These are phyloP conservation scores for Sinelater perroti DNA, from an alignment of 2,888 invertebrate species.

Conservation along the genomic window DNA sequence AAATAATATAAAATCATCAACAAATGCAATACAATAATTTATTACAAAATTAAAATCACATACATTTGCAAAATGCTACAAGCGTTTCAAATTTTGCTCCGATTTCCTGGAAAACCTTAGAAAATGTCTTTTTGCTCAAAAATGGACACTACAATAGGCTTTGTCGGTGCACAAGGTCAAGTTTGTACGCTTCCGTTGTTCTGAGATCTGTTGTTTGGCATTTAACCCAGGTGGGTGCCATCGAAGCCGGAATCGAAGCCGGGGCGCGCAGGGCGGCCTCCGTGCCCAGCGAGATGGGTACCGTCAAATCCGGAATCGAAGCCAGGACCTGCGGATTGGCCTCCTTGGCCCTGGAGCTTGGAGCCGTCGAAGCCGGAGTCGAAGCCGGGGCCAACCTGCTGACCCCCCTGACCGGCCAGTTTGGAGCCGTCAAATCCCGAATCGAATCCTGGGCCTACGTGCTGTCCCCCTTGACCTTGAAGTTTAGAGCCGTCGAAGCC, in stretches of 20 bases:
- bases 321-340: not conserved
- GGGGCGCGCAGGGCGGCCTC: not conserved
- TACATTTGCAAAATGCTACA: too few species aligned
- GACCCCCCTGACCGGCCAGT: not conserved
- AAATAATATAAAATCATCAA: too few species aligned
- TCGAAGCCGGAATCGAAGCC: not conserved
- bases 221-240: not conserved
- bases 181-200: too few species aligned
- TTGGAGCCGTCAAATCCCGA: not conserved
- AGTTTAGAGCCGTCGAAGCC: not conserved
- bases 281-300: not conserved
- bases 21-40: too few species aligned
- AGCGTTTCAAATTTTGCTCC: too few species aligned
- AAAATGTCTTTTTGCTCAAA: too few species aligned
- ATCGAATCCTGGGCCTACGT: not conserved
- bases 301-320: conserved; percentile 1
- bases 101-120: too few species aligned
- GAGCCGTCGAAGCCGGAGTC: conserved; percentile 8
- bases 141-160: too few species aligned
- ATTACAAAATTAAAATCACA: too few species aligned
- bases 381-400: not conserved
- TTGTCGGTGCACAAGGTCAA: too few species aligned
- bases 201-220: too few species aligned
- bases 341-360: not conserved
- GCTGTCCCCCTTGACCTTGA: not conserved